Evolutionary conservation across 2,797 vertebrate genomes (phyloP), one percentile per base, ranked within the genome.

Genomic region (Lepilemur ruficaudatus): DNA sequence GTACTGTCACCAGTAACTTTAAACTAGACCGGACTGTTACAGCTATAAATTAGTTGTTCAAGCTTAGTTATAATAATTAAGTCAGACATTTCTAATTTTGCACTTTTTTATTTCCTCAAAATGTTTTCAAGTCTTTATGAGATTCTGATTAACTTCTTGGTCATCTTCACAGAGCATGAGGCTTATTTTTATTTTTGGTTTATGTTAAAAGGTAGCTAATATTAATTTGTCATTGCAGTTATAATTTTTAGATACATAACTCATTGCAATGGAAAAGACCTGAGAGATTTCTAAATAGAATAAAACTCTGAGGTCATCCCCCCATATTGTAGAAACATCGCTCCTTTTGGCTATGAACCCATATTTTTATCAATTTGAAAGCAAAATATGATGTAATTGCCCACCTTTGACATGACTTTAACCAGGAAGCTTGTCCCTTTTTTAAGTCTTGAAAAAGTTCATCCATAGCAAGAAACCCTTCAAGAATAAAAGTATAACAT

Each of bases 121-220:
- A 72, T 59, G 17, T 55, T 50, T 86, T n/a, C 20, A 67, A 41
- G 46, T 78, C 30, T 82, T 86, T 15, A 2, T 82, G 79, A 89
- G 59, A 70, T 48, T 93, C 57, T 32, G 32, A 87, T 85, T 32
- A 63, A 78, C 18, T 67, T 41, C 15, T 43, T 88, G 46, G 23
- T n/a, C 65, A 38, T 78, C 87, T 87, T 80, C 76, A 72, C n/a
- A 65, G 17, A 65, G 3, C 13, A 50, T 67, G 76, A 95, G 32
- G 23, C 73, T 94, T 61, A 32, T 89, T 93, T 72, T 96, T 72
- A 86, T 78, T 95, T 82, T 67, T 69, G 50, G 57, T 55, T 95
- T 17, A 22, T 17, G 6, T 79, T 78, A 93, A 87, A n/a, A 80
- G 76, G 20, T 52, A 89, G 78, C 52, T 35, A 78, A 82, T 84